phyloP scores from a whole-genome alignment of 2,113 vertebrate species.

The Xiphophorus couchianus region DNA sequence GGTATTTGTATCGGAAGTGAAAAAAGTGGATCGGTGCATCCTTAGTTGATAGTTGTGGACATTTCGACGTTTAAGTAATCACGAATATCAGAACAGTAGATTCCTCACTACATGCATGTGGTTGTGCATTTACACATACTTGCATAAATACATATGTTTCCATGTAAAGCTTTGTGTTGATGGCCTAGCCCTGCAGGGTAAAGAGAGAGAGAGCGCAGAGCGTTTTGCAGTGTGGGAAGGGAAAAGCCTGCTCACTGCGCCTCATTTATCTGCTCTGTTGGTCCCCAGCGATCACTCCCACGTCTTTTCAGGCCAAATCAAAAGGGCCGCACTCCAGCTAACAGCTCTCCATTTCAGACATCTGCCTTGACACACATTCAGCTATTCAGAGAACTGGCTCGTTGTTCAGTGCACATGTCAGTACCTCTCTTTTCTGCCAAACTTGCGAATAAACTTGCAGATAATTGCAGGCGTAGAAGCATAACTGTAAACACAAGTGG shows the following conservation, averaged over 20 bases:
- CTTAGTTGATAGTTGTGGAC: too few relatives aligned
- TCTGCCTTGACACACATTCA: conserved; percentile 70
- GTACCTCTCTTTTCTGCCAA: not conserved
- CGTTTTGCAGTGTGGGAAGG: conserved; percentile 24
- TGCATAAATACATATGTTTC: not conserved
- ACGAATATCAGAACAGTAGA: too few relatives aligned
- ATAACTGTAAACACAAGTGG: too few relatives aligned
- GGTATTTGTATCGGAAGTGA: too few relatives aligned
- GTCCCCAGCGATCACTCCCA: conserved; percentile 51
- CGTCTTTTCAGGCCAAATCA: conserved; percentile 53
- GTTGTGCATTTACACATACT: not conserved
- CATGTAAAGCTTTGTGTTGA: not conserved
- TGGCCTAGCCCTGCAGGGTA: not conserved
- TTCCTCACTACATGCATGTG: too few relatives aligned
- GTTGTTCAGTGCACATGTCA: conserved; percentile 56
- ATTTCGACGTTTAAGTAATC: too few relatives aligned
- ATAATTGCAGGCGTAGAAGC: too few relatives aligned
- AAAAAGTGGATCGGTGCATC: too few relatives aligned
- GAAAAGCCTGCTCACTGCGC: conserved; percentile 46
- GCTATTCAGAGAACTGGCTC: conserved; percentile 49
- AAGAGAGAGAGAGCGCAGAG: not conserved
- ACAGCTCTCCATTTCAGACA: conserved; percentile 55
- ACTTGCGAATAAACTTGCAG: too few relatives aligned
- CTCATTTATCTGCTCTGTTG: conserved; percentile 48
- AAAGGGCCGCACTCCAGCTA: conserved; percentile 38